Base-by-base conservation (phyloP, 2,797 vertebrate genomes). In the Anguilla obscura region DNA sequence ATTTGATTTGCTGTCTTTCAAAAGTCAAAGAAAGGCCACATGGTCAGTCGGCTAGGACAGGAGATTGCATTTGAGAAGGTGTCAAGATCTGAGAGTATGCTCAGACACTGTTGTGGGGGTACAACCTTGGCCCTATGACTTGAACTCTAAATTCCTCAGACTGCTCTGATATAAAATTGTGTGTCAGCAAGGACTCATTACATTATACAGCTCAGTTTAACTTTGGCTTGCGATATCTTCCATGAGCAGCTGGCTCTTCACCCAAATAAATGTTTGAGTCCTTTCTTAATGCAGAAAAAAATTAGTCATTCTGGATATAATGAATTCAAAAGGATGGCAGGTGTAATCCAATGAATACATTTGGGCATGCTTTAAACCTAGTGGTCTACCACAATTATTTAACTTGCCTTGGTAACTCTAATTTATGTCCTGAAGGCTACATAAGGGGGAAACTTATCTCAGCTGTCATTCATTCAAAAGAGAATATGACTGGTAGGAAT, bases 371-470 rank as follows among this genome's bases (percentile, higher is more conserved):
- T 74, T 74, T 36, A 74, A 74, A 36, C 27, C 69, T 12, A 14
- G 30, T 33, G 69, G 69, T 74, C 30, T 16, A 33, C 30, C 33
- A 74, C 18, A 74, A 36, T 74, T 74, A 36, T 74, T 33, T 74
- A 16, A 30, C 27, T 74, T 36, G 30, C 69, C 69, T 74, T 74
- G 69, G 12, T 74, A 74, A 74, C 69, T 33, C 12, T 74, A 74
- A 33, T 36, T 74, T 74, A 74, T 33, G 63, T 69, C 69, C 30
- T 74, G 69, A 74, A 74, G 69, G 69, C 69, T 74, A 36, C 69
- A 36, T 36, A 74, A 33, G 10, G 27, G 10, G 69, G 30, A 45
- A 36, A 33, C 69, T 12, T 74, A 12, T 74, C 9, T 9, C 30
- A 21, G 30, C 69, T 33, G 30, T 74, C 69, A 74, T 16, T 74